Evolutionary conservation across 92 coral and sea anemone genomes (phyloP), one percentile per base, ranked within the genome.

Genomic region (Phymanthus crucifer): DNA sequence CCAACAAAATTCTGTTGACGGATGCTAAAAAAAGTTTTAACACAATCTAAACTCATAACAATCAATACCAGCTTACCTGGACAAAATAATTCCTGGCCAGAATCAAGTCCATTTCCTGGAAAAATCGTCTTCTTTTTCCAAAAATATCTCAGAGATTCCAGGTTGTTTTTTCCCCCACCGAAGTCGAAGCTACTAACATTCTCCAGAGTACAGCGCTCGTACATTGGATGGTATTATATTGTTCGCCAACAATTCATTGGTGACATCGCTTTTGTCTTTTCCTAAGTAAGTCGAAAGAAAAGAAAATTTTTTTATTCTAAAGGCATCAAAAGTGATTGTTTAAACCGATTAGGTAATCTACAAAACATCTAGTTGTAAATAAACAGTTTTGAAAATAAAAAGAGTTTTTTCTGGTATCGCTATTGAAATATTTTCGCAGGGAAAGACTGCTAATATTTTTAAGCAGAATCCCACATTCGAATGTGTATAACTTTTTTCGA

Each of bases 211-310:
- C 27, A 16, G 52, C 18, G 50, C 70, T 75, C 70, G 79, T 52
- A 70, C 70, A 56, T 75, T 56, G n/a, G 57, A 56, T 57, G 24
- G 12, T 75, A n/a, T 37, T 19, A 29, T 75, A 56, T 75, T 75
- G 79, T 75, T 57, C 69, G 6, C 1, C 70, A 29, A 45, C 79
- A 75, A 65, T 75, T 50, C 40, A 10, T 24, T 18, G 65, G 40
- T 75, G 79, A 56, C 79, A 34, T 35, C 8, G n/a, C 50, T 12
- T 75, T 75, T 75, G 79, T 75, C 70, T 57, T 40, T 46, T 46
- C 79, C 70, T 75, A 75, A 9, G 69, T 47, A 46, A 75, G 34
- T 48, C 35, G 47, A 75, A 75, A 75, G 40, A 45, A 33, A 35
- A 31, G 69, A 75, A n/a, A 35, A 35, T 1, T 56, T 32, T 70